phyloP scores from a whole-genome alignment of 2,113 vertebrate species.

The Orycteropus afer region DNA sequence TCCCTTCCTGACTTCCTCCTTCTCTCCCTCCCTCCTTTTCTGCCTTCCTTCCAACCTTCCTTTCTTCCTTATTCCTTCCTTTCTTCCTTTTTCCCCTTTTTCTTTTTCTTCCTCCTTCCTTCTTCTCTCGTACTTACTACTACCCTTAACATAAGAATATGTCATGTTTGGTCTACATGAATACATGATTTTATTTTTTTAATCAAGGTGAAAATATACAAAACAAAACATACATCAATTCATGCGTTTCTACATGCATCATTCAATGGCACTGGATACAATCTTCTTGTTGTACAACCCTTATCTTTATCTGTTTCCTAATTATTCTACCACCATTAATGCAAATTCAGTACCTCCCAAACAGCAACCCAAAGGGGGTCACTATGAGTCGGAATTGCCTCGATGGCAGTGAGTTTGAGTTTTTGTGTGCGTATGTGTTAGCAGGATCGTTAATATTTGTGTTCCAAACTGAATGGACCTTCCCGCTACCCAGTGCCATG shows the following conservation, averaged over 20 bases:
- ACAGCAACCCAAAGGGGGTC: too few relatives aligned
- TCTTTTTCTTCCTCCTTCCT: not conserved
- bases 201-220: too few relatives aligned
- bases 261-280: not conserved
- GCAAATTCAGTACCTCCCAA: not conserved
- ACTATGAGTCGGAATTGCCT: too few relatives aligned
- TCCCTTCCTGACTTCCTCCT: too few relatives aligned
- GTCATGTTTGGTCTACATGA: not conserved
- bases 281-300: not conserved
- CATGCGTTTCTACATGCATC: too few relatives aligned
- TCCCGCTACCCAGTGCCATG: not conserved
- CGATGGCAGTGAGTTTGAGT: too few relatives aligned
- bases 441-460: not conserved
- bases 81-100: rapidly evolving
- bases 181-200: too few relatives aligned
- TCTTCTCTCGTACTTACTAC: not conserved
- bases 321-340: not conserved
- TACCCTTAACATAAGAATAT: not conserved
- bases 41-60: too few relatives aligned
- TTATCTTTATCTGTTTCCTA: not conserved
- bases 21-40: not conserved
- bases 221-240: too few relatives aligned
- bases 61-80: not conserved
- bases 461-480: not conserved
- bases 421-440: too few relatives aligned